Evolutionary conservation across 2,113 vertebrate species (phyloP), one percentile per base, ranked within the genome.

Genomic region (Fukomys damarensis): DNA sequence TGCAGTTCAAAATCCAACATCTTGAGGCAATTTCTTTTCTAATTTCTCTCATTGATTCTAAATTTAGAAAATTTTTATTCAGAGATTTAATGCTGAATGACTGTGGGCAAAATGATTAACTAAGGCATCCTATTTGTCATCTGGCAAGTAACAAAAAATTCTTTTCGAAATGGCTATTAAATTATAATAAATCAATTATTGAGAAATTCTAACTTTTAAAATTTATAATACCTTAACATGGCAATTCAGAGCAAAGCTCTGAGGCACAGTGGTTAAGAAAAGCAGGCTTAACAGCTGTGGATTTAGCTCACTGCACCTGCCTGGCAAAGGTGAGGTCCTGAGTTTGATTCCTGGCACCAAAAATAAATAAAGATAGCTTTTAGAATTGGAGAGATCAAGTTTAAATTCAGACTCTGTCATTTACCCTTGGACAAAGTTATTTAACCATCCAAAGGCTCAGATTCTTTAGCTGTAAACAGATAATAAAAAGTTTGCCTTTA

Each of bases 401-500:
- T 96, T 86, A 77, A 96, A 87, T 54, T 16, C 12, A 90, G 59
- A 81, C 22, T 85, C 22, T 85, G 5, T 86, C 74, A 91, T 82
- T 41, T 90, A 52, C 35, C 35, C 16, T 92, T 88, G 54, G n/a
- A 8, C 72, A 6, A 65, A 89, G 7, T 79, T 81, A 76, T 49
- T 79, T 84, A 94, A 52, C 32, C 12, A 87, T 32, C 5, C 22
- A 68, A 93, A 91, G 49, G 7, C 9, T 94, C 46, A 86, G 81
- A 63, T 84, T 83, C 24, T 94, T 84, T 58, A 61, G 13, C 22
- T 92, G 5, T 74, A 86, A 86, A 77, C 16, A 93, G 12, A 54
- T 43, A 89, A 87, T 68, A 96, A 96, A 95, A 89, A 41, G 26
- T 58, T 49, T 87, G 16, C 26, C 41, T 90, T 86, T 91, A 95